Base-by-base conservation (phyloP, 1,140 invertebrate species). In the Drosophila sechellia region DNA sequence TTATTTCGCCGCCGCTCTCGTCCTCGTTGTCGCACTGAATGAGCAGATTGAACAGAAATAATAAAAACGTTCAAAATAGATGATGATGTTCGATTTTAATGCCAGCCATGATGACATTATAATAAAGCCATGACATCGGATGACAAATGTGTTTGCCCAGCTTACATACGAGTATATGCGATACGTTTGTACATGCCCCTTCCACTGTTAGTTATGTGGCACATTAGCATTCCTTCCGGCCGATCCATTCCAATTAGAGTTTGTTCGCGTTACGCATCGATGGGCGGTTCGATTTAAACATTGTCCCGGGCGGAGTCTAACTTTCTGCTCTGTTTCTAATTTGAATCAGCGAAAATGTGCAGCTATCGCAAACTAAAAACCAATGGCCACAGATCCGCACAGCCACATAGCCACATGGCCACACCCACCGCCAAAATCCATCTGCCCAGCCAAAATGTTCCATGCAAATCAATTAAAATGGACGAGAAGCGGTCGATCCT, bases 381-480 rank as follows among this genome's bases (percentile, higher is more conserved):
- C 70, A 68, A 61, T 56, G 42, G 50, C 50, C 42, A n/a, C 64
- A 52, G 31, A 31, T 31, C 37, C 37, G 31, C 31, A 31, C 6
- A 39, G 37, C 37, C 37, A 11, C 42, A 40, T n/a, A 15, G 48
- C 65, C 65, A 15, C 64, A 53, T 31, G 10, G 55, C 59, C 60
- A 55, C 60, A 53, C 55, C 35, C 58, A 69, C n/a, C 22, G 25
- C 50, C 40, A 54, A 58, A 56, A 76, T 46, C 58, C 48, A 69
- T 43, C 54, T 58, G 54, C 61, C 46, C 42, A 43, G 11, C 35
- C 20, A 15, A 59, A 79, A 81, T 65, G 63, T 69, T 46, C 57
- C 60, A 83, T 71, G 71, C 83, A 81, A 86, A 86, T 86, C 83
- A 86, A 86, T 86, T 86, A 87, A 86, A 87, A 76, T 76, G 69